These are phyloP conservation scores for Catalaphyllia jardinei DNA, from an alignment of 64 coral and sea anemone species.

Conservation along the genomic window DNA sequence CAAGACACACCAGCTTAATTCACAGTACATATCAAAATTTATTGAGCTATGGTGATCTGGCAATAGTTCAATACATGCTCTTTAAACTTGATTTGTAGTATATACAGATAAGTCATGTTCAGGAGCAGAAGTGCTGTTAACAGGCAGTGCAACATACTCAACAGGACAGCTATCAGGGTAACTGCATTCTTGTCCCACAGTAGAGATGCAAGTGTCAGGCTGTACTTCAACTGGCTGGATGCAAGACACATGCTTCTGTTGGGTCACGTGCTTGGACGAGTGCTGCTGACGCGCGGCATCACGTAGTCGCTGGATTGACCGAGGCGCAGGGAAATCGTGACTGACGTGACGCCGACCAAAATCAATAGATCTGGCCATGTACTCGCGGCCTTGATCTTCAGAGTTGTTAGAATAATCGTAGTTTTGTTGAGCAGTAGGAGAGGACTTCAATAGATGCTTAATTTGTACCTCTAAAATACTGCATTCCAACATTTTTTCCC, in stretches of 20 bases:
- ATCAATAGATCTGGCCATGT: conserved; percentile 10
- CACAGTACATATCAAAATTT: background rate
- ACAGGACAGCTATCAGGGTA: background rate
- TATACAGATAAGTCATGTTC: background rate
- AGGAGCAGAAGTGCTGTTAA: background rate
- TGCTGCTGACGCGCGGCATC: conserved; percentile 2
- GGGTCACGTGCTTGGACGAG: background rate
- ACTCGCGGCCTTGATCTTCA: conserved; percentile 26
- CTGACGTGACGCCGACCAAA: conserved; percentile 22
- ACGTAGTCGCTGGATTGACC: background rate
- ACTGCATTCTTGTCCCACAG: background rate
- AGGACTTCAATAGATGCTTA: conserved; percentile 76
- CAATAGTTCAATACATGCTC: background rate
- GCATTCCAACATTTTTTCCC: conserved; percentile 95
- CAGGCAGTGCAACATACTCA: background rate
- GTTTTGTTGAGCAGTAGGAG: conserved; percentile 16
- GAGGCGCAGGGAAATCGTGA: conserved; percentile 2
- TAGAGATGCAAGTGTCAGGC: background rate
- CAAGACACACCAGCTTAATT: too few relatives aligned
- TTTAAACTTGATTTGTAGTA: background rate
- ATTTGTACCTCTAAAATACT: conserved; percentile 89
- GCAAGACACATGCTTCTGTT: background rate
- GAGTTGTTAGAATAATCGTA: conserved; percentile 25
- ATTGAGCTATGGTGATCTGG: background rate
- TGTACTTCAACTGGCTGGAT: background rate